These are phyloP conservation scores for Pollachius pollachius DNA, from an alignment of 2,113 vertebrate genomes.

Conservation along the genomic window DNA sequence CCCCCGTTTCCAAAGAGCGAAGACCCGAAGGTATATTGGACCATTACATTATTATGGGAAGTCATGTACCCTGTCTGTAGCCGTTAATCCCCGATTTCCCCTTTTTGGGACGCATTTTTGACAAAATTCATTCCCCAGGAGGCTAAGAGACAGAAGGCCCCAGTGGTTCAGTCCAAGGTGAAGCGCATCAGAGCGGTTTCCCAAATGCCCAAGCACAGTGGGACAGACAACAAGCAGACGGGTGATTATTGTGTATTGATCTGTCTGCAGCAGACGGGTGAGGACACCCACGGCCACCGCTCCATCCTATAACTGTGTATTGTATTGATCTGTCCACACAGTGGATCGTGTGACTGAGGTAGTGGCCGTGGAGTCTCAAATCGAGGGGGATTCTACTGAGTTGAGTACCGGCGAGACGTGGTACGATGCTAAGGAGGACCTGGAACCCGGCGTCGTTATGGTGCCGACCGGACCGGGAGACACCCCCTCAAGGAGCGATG, in stretches of 20 bases:
- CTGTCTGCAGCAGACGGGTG: not conserved
- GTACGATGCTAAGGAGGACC: slow-evolving; percentile 69
- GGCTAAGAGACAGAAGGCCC: not conserved
- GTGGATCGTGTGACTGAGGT: no score
- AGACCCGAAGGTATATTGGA: slow-evolving; percentile 19
- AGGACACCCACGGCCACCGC: not conserved
- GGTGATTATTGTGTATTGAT: not conserved
- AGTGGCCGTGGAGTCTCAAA: no score
- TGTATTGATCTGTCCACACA: not conserved
- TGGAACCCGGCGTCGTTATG: slow-evolving; percentile 10
- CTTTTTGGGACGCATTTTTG: not conserved
- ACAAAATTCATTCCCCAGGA: not conserved
- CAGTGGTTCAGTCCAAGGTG: not conserved
- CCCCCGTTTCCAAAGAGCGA: not conserved
- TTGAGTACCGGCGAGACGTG: slow-evolving; percentile 45
- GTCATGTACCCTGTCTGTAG: no score
- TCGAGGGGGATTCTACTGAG: not conserved
- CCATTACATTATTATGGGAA: no score
- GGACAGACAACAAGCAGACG: not conserved
- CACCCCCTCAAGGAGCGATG: not conserved
- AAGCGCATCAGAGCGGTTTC: not conserved
- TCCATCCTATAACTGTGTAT: not conserved
- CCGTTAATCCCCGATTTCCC: not conserved
- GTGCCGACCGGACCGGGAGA: not conserved
- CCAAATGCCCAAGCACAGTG: not conserved